Evolutionary conservation across 2,888 invertebrate species (phyloP), one percentile per base, ranked within the genome.

Genomic region (Leptopilina myrica): DNA sequence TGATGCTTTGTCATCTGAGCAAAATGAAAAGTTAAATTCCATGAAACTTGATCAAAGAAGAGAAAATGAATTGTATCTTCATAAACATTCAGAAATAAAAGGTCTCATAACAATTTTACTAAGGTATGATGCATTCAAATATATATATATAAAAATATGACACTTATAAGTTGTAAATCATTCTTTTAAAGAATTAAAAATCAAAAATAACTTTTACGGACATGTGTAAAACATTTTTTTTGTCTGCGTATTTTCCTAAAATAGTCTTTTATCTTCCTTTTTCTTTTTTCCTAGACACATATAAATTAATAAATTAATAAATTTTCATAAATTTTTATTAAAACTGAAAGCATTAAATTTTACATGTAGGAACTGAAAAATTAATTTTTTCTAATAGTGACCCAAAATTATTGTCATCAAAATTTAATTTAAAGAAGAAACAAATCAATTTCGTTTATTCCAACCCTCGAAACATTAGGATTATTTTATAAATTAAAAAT

Each of bases 11-110:
- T 78, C 66, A 53, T 81, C 67, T 56, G 40, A 80, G 59, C 88
- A 88, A 76, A 86, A 85, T 40, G 76, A 49, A 7, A 56, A n/a
- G 12, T 79, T 89, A n/a, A 87, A 86, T 75, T 40, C 67, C 49
- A 80, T 83, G 66, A 89, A 86, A 80, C 76, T 78, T 64, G 76
- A 14, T 9, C 83, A 78, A 15, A 82, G 84, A 77, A 81, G 67
- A 7, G 84, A 86, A 40, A 88, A 87, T 66, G 87, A 89, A 76
- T 82, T 84, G 43, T 88, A 88, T 79, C 76, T 88, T n/a, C 80
- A 79, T 9, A 77, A 77, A 11, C 88, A 89, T 84, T 88, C 89
- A 43, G 88, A 88, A 82, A 80, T 89, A 73, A 84, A 81, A 78
- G 87, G 84, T 53, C 80, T 88, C 11, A 81, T 88, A 26, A 82